Conservation (phyloP, 2,888 invertebrate genomes). For the Netelia melanura region DNA sequence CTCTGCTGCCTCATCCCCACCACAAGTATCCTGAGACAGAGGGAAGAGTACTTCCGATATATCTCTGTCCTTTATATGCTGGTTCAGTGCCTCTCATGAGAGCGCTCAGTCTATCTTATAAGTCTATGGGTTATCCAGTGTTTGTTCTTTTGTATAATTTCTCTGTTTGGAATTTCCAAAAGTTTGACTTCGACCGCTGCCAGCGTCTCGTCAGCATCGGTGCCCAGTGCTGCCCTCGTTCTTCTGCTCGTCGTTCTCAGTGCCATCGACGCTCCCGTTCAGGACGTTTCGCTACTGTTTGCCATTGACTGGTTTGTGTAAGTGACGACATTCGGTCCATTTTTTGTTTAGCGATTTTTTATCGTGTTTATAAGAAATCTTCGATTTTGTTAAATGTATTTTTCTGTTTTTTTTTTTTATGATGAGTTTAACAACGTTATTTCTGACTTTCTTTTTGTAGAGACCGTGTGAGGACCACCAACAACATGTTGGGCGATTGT, state of each 20-base stretch:
- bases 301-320: conserved; percentile 97
- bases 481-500: conserved; percentile 95
- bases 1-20: no score
- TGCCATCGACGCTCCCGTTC: conserved; percentile 92
- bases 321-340: conserved; percentile 83
- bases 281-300: conserved; percentile 93
- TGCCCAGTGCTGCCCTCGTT: conserved; percentile 94
- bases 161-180: conserved; percentile 71
- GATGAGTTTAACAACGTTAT: no score
- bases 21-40: no score
- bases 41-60: no score
- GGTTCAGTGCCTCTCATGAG: no score
- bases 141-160: conserved; percentile 28
- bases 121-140: no score
- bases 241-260: conserved; percentile 92
- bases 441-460: conserved; percentile 84
- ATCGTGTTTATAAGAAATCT: neutral
- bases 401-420: no score
- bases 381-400: no score
- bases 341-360: no score
- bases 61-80: no score
- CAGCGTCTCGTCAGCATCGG: conserved; percentile 95
- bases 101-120: no score
- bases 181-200: conserved; percentile 94
- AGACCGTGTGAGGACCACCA: conserved; percentile 94